These are phyloP conservation scores for Potorous gilbertii DNA, from an alignment of 2,797 vertebrate genomes.

Conservation along the genomic window DNA sequence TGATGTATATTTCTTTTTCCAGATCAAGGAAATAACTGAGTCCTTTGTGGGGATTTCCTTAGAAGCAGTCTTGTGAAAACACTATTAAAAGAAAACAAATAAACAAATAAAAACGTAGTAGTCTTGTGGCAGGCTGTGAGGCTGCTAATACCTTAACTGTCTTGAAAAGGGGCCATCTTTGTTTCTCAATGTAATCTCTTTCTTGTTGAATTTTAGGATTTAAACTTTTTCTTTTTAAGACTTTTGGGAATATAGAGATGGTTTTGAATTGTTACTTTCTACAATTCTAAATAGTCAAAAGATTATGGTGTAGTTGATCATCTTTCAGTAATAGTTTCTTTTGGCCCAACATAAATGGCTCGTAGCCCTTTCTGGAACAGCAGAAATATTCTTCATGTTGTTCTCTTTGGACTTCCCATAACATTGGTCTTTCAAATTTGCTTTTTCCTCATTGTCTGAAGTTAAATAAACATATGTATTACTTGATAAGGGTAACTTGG, in stretches of 20 bases:
- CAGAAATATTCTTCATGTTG: slow-evolving; percentile 51
- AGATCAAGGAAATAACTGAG: slow-evolving; percentile 60
- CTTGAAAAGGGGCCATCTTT: slow-evolving; percentile 64
- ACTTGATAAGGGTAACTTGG: slow-evolving; percentile 51
- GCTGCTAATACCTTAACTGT: slow-evolving; percentile 32
- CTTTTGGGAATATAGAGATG: slow-evolving; percentile 51
- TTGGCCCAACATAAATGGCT: slow-evolving; percentile 20
- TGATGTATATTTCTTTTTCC: slow-evolving; percentile 68
- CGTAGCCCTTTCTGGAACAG: slow-evolving; percentile 58
- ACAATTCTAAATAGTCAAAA: slow-evolving; percentile 8
- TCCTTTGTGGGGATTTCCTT: slow-evolving; percentile 63
- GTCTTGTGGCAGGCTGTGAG: too few relatives aligned
- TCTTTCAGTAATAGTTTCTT: slow-evolving; percentile 58
- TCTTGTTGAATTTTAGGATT: slow-evolving; percentile 68
- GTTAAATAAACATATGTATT: slow-evolving; percentile 46
- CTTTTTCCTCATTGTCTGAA: slow-evolving; percentile 60
- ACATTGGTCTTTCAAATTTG: slow-evolving; percentile 51
- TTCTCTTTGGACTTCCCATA: slow-evolving; percentile 63
- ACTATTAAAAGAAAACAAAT: too few relatives aligned
- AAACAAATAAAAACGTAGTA: too few relatives aligned
- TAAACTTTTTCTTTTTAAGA: slow-evolving; percentile 61
- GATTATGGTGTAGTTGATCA: background rate
- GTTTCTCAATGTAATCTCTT: slow-evolving; percentile 47
- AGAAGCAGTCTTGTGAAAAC: background rate
- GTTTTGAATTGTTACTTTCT: slow-evolving; percentile 62